phyloP scores from a whole-genome alignment of 2,888 invertebrate species.

The Drosophila neutralis region DNA sequence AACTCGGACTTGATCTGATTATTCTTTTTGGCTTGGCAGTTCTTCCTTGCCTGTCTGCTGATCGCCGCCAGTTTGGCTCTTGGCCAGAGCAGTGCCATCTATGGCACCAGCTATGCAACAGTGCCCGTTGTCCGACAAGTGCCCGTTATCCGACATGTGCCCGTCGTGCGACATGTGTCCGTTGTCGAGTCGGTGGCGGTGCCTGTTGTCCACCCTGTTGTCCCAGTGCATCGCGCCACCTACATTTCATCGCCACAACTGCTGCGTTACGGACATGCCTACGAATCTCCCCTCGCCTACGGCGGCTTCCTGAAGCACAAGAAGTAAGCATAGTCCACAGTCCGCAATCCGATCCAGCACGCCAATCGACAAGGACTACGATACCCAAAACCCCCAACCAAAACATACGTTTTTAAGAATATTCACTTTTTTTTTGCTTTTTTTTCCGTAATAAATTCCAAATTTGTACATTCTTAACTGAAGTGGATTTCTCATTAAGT shows the following conservation, averaged over 20 bases:
- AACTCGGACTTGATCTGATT: neutral
- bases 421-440: constrained; percentile 26
- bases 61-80: constrained; percentile 67
- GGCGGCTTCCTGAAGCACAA: constrained; percentile 66
- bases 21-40: constrained; percentile 31
- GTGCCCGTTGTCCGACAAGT: constrained; percentile 54
- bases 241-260: constrained; percentile 40
- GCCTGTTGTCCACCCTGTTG: constrained; percentile 50
- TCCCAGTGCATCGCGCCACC: constrained; percentile 47
- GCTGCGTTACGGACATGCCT: constrained; percentile 51
- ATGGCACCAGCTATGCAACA: constrained; percentile 45
- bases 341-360: neutral
- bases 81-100: constrained; percentile 67
- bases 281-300: constrained; percentile 65
- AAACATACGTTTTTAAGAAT: neutral
- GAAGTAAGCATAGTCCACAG: constrained; percentile 27
- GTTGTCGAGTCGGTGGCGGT: constrained; percentile 49
- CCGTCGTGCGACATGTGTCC: constrained; percentile 51
- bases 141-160: constrained; percentile 39
- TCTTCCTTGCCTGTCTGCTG: constrained; percentile 64
- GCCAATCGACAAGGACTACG: neutral
- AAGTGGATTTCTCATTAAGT: neutral
- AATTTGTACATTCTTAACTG: constrained; percentile 26
- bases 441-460: constrained; percentile 29
- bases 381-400: neutral